These are phyloP conservation scores for Frankliniella intonsa DNA, from an alignment of 2,888 invertebrate genomes.

Conservation along the genomic window DNA sequence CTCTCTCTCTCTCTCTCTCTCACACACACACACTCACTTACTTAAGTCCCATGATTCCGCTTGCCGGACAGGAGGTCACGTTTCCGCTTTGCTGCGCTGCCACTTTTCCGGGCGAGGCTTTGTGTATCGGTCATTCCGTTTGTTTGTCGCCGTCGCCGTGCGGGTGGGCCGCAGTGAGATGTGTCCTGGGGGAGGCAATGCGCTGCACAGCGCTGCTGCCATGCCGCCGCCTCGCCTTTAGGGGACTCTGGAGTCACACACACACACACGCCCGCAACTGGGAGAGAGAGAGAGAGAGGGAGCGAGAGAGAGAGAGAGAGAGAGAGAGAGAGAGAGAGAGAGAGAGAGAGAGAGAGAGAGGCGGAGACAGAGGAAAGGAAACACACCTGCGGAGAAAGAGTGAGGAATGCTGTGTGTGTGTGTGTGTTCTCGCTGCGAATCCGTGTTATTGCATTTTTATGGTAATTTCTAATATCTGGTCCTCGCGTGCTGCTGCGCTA, in stretches of 20 bases:
- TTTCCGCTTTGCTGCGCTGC: background rate
- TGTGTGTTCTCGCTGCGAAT: background rate
- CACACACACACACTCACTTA: no score
- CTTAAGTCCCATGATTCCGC: no score
- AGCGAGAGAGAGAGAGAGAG: no score
- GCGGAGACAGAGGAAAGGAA: no score
- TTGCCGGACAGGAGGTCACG: no score
- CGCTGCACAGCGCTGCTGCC: background rate
- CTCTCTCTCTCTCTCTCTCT: no score
- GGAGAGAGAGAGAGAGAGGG: no score
- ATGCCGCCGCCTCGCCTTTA: background rate
- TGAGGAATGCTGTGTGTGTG: background rate
- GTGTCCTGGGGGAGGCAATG: background rate
- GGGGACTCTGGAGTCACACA: background rate
- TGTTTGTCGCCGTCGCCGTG: background rate
- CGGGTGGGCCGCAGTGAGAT: no score
- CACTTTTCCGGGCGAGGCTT: background rate
- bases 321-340: no score
- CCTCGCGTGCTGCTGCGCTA: background rate
- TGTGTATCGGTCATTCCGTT: background rate
- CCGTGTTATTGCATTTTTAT: conserved; percentile 27
- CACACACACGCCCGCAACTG: background rate
- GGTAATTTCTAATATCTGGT: conserved; percentile 24
- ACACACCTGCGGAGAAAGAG: no score
- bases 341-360: no score